These are phyloP conservation scores for Caerostris extrusa DNA, from an alignment of 1,140 invertebrate genomes.

Conservation along the genomic window DNA sequence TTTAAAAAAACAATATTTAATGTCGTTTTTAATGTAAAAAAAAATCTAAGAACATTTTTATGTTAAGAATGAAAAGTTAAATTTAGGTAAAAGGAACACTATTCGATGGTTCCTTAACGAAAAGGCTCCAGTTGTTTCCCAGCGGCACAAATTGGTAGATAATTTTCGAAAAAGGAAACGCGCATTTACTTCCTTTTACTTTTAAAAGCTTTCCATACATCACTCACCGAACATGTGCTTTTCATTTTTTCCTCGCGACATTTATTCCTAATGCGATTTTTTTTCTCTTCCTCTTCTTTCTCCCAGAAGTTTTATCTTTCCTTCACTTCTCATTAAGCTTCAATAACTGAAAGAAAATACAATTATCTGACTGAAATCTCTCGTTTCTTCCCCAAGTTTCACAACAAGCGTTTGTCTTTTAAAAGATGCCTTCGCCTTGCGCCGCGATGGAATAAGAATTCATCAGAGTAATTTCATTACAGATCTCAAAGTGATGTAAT, in stretches of 20 bases:
- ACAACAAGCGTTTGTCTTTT: slow-evolving; percentile 37
- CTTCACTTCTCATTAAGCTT: slow-evolving; percentile 37
- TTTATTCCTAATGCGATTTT: slow-evolving; percentile 37
- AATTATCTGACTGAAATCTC: slow-evolving; percentile 25
- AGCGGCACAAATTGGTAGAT: not conserved
- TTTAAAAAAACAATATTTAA: no score
- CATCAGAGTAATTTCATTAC: slow-evolving; percentile 28
- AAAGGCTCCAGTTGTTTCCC: not conserved
- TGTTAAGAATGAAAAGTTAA: not conserved
- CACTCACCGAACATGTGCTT: slow-evolving; percentile 7
- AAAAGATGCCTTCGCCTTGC: not conserved
- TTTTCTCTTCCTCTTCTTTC: not conserved
- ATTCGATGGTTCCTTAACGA: not conserved
- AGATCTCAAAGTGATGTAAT: slow-evolving; percentile 9
- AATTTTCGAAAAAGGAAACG: not conserved
- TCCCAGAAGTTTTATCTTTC: not conserved
- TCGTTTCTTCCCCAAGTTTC: slow-evolving; percentile 20
- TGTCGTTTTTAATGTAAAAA: no score
- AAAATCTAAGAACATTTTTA: no score
- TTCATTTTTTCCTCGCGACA: slow-evolving; percentile 47
- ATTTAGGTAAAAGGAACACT: not conserved
- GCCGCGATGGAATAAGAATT: not conserved
- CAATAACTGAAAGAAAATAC: slow-evolving; percentile 29
- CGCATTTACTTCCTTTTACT: slow-evolving; percentile 37
- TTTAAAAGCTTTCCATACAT: slow-evolving; percentile 32